phyloP scores from a whole-genome alignment of 1,140 invertebrate genomes.

The Nomia melanderi region DNA sequence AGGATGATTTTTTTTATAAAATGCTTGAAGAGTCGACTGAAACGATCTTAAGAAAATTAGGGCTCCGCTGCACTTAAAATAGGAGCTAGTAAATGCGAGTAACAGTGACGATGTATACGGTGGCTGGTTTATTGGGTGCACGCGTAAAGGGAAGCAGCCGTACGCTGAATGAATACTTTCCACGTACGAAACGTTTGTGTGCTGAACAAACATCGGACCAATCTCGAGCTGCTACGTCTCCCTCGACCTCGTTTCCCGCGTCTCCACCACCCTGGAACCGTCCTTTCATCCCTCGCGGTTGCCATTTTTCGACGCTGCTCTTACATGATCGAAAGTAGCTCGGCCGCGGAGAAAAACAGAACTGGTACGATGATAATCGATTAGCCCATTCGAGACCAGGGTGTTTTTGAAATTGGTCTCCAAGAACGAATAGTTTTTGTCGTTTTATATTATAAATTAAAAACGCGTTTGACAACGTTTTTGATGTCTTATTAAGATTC shows the following conservation, averaged over 20 bases:
- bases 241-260: conserved; percentile 34
- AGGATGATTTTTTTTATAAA: too few relatives aligned
- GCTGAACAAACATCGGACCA: conserved; percentile 35
- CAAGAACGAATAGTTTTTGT: too few relatives aligned
- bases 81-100: not conserved
- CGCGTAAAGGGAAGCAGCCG: not conserved
- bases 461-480: too few relatives aligned
- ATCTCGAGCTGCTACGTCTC: conserved; percentile 17
- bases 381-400: too few relatives aligned
- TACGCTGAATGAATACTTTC: conserved; percentile 22
- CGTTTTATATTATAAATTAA: too few relatives aligned
- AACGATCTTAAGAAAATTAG: conserved; percentile 2
- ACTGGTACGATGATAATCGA: conserved; percentile 27
- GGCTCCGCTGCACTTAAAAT: not conserved
- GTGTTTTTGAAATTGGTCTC: too few relatives aligned
- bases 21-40: too few relatives aligned
- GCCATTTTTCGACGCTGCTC: conserved; percentile 11
- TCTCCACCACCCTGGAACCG: not conserved
- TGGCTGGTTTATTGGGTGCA: conserved; percentile 1
- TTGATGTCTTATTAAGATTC: too few relatives aligned
- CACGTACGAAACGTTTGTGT: conserved; percentile 13
- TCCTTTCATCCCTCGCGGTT: conserved; percentile 24
- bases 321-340: conserved; percentile 27
- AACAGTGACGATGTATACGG: not conserved
- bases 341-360: not conserved